Conservation (phyloP, 2,113 vertebrate genomes). For the Lutjanus erythropterus region DNA sequence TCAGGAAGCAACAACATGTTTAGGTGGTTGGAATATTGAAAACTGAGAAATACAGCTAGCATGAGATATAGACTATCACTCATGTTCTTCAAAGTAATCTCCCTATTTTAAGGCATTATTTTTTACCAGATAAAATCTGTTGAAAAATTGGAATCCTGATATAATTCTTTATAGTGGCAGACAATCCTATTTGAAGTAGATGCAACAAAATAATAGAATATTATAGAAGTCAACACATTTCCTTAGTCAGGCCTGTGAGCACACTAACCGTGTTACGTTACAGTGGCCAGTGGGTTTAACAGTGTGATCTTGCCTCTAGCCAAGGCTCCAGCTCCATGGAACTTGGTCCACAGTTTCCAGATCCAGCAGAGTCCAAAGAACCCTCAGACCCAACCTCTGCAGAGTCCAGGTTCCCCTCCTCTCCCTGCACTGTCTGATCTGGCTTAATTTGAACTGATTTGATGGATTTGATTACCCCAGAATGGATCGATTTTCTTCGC, state of each 20-base stretch:
- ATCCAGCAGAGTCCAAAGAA: conserved; percentile 71
- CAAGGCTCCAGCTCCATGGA: conserved; percentile 78
- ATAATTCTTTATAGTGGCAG: not conserved
- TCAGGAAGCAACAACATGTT: accelerated
- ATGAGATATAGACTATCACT: too few species aligned
- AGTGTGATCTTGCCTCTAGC: conserved; percentile 74
- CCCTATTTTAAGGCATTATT: too few species aligned
- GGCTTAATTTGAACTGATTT: conserved; percentile 42
- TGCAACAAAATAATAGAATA: not conserved
- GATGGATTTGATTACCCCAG: conserved; percentile 6
- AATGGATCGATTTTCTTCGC: conserved; percentile 1
- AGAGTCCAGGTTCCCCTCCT: conserved; percentile 70
- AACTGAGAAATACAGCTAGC: not conserved
- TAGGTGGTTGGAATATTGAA: not conserved
- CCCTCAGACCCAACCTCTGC: conserved; percentile 52
- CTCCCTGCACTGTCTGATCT: conserved; percentile 37
- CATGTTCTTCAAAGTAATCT: too few species aligned
- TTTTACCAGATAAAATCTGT: not conserved
- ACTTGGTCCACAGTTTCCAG: conserved; percentile 81
- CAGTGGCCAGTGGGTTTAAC: conserved; percentile 45
- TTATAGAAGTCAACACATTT: not conserved
- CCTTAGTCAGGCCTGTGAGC: conserved; percentile 5
- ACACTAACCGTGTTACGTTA: not conserved
- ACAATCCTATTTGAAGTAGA: not conserved
- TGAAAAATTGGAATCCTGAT: not conserved